These are phyloP conservation scores for Leptopilina myrica DNA, from an alignment of 2,888 invertebrate genomes.

Conservation along the genomic window DNA sequence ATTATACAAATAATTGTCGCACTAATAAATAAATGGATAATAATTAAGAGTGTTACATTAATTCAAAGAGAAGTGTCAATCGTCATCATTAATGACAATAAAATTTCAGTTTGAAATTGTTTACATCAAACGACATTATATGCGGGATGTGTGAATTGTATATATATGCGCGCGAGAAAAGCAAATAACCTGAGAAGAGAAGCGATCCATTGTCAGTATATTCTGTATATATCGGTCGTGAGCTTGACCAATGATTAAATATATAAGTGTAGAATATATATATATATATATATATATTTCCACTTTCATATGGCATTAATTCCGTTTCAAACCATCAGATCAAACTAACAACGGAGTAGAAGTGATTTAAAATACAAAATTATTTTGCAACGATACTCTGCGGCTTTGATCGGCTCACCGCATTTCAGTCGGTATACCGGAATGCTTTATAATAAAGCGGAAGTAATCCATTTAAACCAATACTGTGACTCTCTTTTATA, in stretches of 20 bases:
- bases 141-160: background rate
- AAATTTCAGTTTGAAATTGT: too few relatives aligned
- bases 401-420: constrained; percentile 16
- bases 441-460: constrained; percentile 33
- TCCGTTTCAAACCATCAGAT: constrained; percentile 21
- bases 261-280: background rate
- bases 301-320: constrained; percentile 3
- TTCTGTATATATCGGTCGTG: background rate
- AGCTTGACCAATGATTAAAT: background rate
- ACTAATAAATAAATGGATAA: too few relatives aligned
- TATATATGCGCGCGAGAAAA: background rate
- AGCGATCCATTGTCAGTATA: background rate
- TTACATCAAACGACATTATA: too few relatives aligned
- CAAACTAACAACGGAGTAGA: constrained; percentile 13
- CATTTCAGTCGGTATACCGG: constrained; percentile 5
- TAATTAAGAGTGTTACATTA: too few relatives aligned
- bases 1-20: too few relatives aligned
- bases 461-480: constrained; percentile 32
- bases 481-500: constrained; percentile 32
- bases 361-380: constrained; percentile 30
- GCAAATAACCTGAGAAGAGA: background rate
- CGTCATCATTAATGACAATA: too few relatives aligned
- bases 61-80: too few relatives aligned
- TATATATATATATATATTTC: background rate
- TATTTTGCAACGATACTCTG: constrained; percentile 32